phyloP scores from a whole-genome alignment of 2,113 vertebrate species.

The Notothenia coriiceps region DNA sequence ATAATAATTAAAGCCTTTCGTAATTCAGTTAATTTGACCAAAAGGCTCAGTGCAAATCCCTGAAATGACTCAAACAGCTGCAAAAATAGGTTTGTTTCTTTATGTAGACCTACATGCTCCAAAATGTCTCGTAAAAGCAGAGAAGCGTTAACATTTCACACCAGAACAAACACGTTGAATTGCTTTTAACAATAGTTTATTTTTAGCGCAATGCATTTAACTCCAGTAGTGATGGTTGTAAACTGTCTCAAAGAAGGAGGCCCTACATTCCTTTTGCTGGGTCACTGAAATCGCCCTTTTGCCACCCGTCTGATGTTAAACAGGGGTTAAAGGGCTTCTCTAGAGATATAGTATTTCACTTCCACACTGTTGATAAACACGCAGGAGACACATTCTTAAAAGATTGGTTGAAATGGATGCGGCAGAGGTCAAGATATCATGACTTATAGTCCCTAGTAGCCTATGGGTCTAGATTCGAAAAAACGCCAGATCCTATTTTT shows the following conservation, averaged over 20 bases:
- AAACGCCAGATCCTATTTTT: not conserved
- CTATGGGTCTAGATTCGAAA: not conserved
- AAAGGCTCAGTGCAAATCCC: not conserved
- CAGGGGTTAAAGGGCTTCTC: not conserved
- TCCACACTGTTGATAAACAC: not conserved
- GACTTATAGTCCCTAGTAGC: not conserved
- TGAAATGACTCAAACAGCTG: not conserved
- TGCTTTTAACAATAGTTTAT: not conserved
- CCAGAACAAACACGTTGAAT: not conserved
- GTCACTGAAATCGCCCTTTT: not conserved
- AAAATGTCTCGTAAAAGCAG: not conserved
- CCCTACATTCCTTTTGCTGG: not conserved
- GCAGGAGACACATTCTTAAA: not conserved
- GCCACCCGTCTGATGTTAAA: not conserved
- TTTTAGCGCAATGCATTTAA: not conserved
- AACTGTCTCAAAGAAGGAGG: not conserved
- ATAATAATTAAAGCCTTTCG: not conserved
- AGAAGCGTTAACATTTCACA: not conserved
- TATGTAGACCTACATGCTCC: not conserved
- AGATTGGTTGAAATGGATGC: not conserved
- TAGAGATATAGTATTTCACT: not conserved
- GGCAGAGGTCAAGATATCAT: not conserved
- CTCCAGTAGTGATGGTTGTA: not conserved
- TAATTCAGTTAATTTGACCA: conserved; percentile 8
- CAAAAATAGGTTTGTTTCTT: not conserved